phyloP scores from a whole-genome alignment of 2,888 invertebrate species.

The Xestia ashworthii region DNA sequence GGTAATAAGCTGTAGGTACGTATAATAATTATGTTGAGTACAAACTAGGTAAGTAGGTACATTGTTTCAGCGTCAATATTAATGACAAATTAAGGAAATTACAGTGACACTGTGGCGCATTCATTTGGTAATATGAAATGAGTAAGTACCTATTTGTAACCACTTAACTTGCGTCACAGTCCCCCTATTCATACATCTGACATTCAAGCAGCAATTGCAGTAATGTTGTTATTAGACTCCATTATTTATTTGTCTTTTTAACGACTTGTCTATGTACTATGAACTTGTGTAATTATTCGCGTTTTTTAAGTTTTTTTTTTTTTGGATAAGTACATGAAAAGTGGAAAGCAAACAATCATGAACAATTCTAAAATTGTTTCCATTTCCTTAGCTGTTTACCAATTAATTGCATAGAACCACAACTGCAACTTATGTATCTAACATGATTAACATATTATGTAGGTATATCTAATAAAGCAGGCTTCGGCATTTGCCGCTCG shows the following conservation, averaged over 20 bases:
- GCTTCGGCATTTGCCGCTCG: slow-evolving; percentile 49
- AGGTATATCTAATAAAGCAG: slow-evolving; percentile 22
- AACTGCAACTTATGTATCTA: not conserved
- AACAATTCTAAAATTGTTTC: not conserved
- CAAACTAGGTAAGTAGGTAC: slow-evolving; percentile 2
- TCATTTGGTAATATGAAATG: slow-evolving; percentile 68
- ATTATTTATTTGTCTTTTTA: slow-evolving; percentile 36
- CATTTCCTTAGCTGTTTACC: not conserved
- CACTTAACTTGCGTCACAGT: slow-evolving; percentile 76
- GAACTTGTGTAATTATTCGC: not conserved
- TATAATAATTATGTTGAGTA: not conserved
- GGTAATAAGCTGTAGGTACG: no score
- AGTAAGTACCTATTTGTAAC: slow-evolving; percentile 41
- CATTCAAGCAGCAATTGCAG: slow-evolving; percentile 66
- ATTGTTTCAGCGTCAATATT: slow-evolving; percentile 27
- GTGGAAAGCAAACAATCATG: not conserved
- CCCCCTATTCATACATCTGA: slow-evolving; percentile 72
- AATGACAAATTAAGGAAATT: slow-evolving; percentile 50
- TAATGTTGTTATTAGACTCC: slow-evolving; percentile 27
- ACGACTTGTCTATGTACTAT: slow-evolving; percentile 11
- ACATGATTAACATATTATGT: slow-evolving; percentile 4
- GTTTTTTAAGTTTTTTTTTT: not conserved
- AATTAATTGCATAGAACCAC: not conserved
- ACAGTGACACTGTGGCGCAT: slow-evolving; percentile 28
- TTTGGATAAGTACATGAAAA: not conserved